Conservation (phyloP, 1,140 invertebrate species). For the Dendrolimus punctatus region DNA sequence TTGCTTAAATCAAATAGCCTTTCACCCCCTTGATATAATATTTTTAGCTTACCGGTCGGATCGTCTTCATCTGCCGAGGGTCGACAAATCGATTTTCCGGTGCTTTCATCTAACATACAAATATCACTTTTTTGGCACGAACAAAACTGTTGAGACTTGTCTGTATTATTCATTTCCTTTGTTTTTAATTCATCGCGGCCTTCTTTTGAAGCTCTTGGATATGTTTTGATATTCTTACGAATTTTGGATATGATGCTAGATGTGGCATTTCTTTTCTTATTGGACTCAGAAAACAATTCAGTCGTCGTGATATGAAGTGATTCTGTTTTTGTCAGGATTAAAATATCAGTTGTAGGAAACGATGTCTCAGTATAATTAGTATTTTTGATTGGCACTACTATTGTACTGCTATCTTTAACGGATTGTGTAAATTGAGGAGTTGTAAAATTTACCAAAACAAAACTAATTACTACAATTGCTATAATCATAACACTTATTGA, state of each 20-base stretch:
- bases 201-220: conserved; percentile 41
- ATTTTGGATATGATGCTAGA: conserved; percentile 47
- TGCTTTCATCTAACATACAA: conserved; percentile 77
- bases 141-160: conserved; percentile 54
- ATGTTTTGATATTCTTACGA: conserved; percentile 59
- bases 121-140: conserved; percentile 73
- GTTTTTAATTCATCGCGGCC: conserved; percentile 24
- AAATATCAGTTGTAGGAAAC: conserved; percentile 33
- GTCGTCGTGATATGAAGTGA: conserved; percentile 5
- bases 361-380: conserved; percentile 41
- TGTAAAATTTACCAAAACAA: conserved; percentile 63
- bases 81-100: conserved; percentile 76
- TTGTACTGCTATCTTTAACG: conserved; percentile 49
- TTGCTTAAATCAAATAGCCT: too few species aligned
- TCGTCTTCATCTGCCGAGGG: conserved; percentile 74
- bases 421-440: conserved; percentile 43
- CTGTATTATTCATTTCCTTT: conserved; percentile 48
- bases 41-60: conserved; percentile 72
- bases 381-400: conserved; percentile 51
- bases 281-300: conserved; percentile 16
- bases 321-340: too few species aligned
- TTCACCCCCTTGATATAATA: too few species aligned
- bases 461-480: conserved; percentile 62
- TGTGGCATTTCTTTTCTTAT: conserved; percentile 25
- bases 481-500: conserved; percentile 67